A percentile compares a stretch with the other conserved stretches of the same genome.
Conservation (phyloP, 1,140 invertebrate species). For the Leptinotarsa texana region DNA sequence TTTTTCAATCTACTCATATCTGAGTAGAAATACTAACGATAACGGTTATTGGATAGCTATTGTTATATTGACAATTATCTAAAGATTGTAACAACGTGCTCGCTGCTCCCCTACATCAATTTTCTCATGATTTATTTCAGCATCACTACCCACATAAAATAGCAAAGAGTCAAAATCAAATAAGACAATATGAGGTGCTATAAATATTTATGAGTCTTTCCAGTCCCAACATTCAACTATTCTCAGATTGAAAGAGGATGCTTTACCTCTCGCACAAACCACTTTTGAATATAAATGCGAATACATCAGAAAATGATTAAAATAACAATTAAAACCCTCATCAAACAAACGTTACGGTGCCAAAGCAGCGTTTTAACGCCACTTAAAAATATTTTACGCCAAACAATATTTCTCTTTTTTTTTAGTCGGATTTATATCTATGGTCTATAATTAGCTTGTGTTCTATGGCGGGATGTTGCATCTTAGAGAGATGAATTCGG, state of each 20-base stretch:
- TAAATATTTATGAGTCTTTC: background rate
- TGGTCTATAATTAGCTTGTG: background rate
- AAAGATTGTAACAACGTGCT: too few relatives aligned
- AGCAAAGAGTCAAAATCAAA: background rate
- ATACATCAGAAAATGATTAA: background rate
- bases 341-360: background rate
- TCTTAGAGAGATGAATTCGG: background rate
- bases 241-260: too few relatives aligned
- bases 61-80: too few relatives aligned
- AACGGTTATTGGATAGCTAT: too few relatives aligned
- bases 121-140: too few relatives aligned
- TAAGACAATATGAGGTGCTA: background rate
- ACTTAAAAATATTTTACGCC: background rate
- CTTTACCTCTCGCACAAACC: too few relatives aligned
- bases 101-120: too few relatives aligned
- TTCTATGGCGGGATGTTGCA: background rate
- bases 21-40: too few relatives aligned
- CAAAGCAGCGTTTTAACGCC: background rate
- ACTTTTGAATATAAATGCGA: background rate
- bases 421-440: background rate
- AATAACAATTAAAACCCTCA: background rate
- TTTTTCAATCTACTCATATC: too few relatives aligned
- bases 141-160: background rate
- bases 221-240: too few relatives aligned
- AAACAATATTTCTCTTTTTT: background rate